Conservation (phyloP, 2,888 invertebrate genomes). For the Sinodicranocentrus sp. region DNA sequence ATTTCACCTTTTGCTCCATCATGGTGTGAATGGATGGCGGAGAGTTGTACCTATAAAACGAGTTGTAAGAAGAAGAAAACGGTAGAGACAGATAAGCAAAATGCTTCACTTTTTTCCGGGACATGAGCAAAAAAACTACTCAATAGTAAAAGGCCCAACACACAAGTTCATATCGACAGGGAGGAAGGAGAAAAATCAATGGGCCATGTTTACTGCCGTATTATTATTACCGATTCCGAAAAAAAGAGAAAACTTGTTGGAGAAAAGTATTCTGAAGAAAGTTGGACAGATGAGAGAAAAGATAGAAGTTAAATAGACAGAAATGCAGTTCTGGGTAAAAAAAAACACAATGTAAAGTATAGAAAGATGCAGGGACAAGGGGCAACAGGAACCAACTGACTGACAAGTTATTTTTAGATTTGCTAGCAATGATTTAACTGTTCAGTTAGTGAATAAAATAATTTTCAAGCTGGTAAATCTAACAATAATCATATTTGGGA, state of each 20-base stretch:
- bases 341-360: background rate
- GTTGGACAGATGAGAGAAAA: constrained; percentile 1
- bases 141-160: background rate
- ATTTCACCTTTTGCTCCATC: constrained; percentile 18
- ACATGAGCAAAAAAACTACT: background rate
- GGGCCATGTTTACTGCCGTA: constrained; percentile 61
- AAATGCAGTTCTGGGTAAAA: constrained; percentile 18
- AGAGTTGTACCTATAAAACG: background rate
- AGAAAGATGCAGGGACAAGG: no score
- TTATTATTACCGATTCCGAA: constrained; percentile 25
- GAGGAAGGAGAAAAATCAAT: constrained; percentile 52
- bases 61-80: constrained; percentile 10
- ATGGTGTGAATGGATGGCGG: constrained; percentile 21
- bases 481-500: no score
- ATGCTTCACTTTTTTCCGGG: constrained; percentile 3
- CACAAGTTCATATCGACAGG: constrained; percentile 4
- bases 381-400: no score
- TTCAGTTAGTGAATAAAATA: no score
- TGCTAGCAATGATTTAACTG: no score
- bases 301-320: constrained; percentile 11
- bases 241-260: constrained; percentile 23
- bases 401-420: no score
- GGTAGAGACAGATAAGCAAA: constrained; percentile 32
- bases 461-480: no score
- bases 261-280: background rate